Evolutionary conservation across 1,140 invertebrate species (phyloP).

Genomic region (Alviniconcha marisindica): DNA sequence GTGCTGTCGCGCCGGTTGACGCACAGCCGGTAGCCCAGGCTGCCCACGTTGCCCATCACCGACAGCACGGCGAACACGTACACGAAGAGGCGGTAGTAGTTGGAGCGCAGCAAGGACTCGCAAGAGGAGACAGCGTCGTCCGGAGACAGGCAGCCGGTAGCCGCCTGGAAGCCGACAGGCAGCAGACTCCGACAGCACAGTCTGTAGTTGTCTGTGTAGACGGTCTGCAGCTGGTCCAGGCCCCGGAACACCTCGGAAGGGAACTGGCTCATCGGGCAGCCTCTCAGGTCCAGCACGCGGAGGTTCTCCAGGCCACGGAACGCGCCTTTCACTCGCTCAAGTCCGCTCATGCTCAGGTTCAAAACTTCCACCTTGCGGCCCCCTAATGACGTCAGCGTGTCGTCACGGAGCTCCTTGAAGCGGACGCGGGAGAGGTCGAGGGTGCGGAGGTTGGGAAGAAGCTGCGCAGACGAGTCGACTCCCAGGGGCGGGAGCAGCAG

Average conservation of each 20-base stretch:
- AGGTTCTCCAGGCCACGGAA: not conserved
- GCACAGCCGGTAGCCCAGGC: slow-evolving; percentile 48
- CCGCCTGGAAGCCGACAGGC: slow-evolving; percentile 32
- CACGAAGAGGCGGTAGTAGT: slow-evolving; percentile 4
- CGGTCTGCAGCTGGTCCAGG: slow-evolving; percentile 12
- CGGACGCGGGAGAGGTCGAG: not conserved
- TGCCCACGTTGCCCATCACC: slow-evolving; percentile 52
- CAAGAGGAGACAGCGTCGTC: slow-evolving; percentile 24
- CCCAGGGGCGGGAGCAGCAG: not conserved
- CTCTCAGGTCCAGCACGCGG: slow-evolving; percentile 26
- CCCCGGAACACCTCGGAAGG: slow-evolving; percentile 29
- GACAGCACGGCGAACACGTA: slow-evolving; percentile 47
- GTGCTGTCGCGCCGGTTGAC: slow-evolving; percentile 30
- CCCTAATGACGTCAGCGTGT: not conserved
- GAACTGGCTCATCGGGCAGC: slow-evolving; percentile 7
- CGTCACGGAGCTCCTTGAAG: not conserved
- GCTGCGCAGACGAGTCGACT: no score
- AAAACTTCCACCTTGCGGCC: not conserved
- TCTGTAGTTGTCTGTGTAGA: slow-evolving; percentile 27
- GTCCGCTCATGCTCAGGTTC: not conserved
- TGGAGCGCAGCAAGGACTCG: slow-evolving; percentile 5
- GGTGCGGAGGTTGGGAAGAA: not conserved
- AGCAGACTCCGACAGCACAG: slow-evolving; percentile 12
- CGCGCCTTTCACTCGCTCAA: not conserved
- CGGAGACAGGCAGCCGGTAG: not conserved